These are phyloP conservation scores for Alectoris magna DNA, from an alignment of 2,797 vertebrate genomes.

Conservation along the genomic window DNA sequence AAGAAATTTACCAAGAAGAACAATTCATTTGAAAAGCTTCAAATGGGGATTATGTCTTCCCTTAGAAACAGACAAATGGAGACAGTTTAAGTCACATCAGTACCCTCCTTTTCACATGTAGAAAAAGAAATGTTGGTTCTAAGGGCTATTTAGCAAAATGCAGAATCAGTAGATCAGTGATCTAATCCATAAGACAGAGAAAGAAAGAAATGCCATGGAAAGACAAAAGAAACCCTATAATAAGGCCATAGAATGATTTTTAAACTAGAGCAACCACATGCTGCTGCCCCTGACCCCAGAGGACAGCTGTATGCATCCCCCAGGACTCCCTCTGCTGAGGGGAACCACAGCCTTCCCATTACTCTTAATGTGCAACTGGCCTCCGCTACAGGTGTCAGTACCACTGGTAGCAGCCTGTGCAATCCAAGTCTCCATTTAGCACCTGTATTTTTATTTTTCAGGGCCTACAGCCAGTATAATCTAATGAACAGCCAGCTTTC, in stretches of 20 bases:
- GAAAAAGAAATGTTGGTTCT: background rate
- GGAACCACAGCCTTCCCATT: no score
- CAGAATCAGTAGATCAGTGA: background rate
- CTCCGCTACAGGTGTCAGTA: background rate
- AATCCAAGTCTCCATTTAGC: background rate
- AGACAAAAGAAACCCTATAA: background rate
- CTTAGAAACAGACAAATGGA: background rate
- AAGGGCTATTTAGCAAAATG: background rate
- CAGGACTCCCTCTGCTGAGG: accelerated
- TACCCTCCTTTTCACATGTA: background rate
- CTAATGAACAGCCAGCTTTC: background rate
- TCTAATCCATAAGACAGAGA: background rate
- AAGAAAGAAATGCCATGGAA: background rate
- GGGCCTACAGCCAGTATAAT: background rate
- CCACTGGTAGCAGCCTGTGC: background rate
- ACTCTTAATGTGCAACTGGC: background rate
- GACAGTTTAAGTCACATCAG: background rate
- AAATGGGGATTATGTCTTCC: background rate
- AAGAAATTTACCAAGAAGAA: background rate
- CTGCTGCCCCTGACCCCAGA: background rate
- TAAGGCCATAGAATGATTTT: background rate
- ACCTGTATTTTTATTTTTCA: background rate
- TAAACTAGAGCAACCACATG: background rate
- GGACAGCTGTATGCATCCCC: background rate
- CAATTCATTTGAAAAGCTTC: background rate